Evolutionary conservation across 2,113 vertebrate species (phyloP), one percentile per base, ranked within the genome.

Genomic region (Uria aalge): DNA sequence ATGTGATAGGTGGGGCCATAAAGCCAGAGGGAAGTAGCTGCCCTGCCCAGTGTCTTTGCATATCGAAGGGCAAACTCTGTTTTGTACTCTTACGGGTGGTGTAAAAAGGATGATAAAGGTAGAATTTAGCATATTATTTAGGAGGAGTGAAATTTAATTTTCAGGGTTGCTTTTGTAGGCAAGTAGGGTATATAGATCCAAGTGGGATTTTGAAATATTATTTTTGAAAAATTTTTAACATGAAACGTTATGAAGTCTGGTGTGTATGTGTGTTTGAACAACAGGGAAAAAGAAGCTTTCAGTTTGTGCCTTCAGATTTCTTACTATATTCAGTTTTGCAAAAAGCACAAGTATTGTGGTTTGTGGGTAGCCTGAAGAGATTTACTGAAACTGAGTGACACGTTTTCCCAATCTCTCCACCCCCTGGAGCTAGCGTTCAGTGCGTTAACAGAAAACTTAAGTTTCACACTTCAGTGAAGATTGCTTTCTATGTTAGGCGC

Each of bases 281-380:
- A 45, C 27, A 45, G 30, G 13, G 26, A 9, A 6, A 67, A 90
- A 59, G 41, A 30, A 87, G 27, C 27, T 87, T 88, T 88, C 57
- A 36, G 29, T 87, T 85, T 90, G 60, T 69, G 68, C 9, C 56
- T 90, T 81, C 86, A 16, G 77, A 75, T 82, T 85, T 84, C 43
- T 86, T 92, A 27, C 41, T 82, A 29, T 93, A 63, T 82, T 94
- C 57, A 66, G 45, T 75, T 92, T 52, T 72, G 55, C 26, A 74
- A 92, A 89, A 85, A 29, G 2, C 15, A 62, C 34, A 62, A 86
- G 30, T 73, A 12, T 67, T 92, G 66, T 85, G 74, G 64, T 80
- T 96, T 96, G 68, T 60, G 69, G 47, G 53, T 83, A 26, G 69
- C 88, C 96, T 92, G 86, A 94, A 94, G 57, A 84, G 56, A 90